Base-by-base conservation (phyloP, 2,797 vertebrate species). In the Syngnathus acus region DNA sequence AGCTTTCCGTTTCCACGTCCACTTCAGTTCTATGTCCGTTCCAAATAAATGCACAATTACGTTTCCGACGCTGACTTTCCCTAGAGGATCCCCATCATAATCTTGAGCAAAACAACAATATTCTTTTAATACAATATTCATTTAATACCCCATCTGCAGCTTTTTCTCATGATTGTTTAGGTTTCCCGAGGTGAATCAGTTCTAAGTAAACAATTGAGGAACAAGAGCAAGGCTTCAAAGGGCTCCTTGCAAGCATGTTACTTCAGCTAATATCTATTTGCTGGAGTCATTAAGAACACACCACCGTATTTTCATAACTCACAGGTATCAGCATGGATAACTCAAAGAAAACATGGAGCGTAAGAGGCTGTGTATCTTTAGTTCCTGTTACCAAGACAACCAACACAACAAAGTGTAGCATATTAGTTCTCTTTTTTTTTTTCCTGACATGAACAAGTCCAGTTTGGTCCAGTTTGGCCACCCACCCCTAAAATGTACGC, bases 171-270 rank as follows among this genome's bases (percentile, higher is more conserved):
- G 26, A 45, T 9, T 62, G 38, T 67, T 57, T 26, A 57, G 54
- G 57, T 63, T 61, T 69, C 65, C 68, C 67, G 68, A 70, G 67
- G 71, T 74, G 74, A 77, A 77, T 66, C 72, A 47, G 71, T 66
- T 59, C 23, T 21, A 37, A 68, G 66, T 19, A 51, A 68, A 71
- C 65, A 72, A 72, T 72, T 47, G 51, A n/a, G 39, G 19, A n/a
- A 50, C 47, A 21, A 3, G 17, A 64, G 11, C 60, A 23, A 43
- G 5, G 59, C 39, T 42, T 42, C 59, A 23, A 43, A 43, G 43
- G 39, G 59, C n/a, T 61, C 19, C 39, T 7, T 62, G 42, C 40
- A 17, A 21, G 42, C 42, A 14, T 62, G 60, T 62, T 62, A 42
- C 60, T 45, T 45, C 21, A 23, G 40, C 40, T 14, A 62, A 62